Evolutionary conservation across 1,140 invertebrate genomes (phyloP).

Genomic region (Orchesella cincta): DNA sequence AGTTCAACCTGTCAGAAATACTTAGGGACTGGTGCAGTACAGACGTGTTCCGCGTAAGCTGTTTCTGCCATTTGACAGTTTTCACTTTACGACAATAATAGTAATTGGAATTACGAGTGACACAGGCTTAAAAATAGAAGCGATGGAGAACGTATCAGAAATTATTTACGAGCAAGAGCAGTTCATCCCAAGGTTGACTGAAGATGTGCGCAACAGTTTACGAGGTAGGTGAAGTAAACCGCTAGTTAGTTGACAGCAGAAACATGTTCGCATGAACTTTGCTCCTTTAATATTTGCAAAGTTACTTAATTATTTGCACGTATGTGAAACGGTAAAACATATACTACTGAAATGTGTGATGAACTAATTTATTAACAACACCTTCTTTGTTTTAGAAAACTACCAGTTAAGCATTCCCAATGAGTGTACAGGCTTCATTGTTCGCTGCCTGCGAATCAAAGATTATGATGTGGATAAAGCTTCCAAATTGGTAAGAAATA

Average conservation of each 20-base stretch:
- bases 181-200: background rate
- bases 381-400: conserved; percentile 4
- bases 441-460: conserved; percentile 18
- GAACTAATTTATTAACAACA: background rate
- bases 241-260: background rate
- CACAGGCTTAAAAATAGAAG: too few relatives aligned
- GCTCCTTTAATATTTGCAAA: too few relatives aligned
- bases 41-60: too few relatives aligned
- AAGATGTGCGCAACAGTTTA: background rate
- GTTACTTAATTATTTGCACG: background rate
- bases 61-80: too few relatives aligned
- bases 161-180: too few relatives aligned
- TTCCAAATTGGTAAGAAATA: conserved; percentile 4
- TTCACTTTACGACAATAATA: too few relatives aligned
- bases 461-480: conserved; percentile 11
- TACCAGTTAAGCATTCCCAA: background rate
- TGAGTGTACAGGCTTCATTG: conserved; percentile 13
- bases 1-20: too few relatives aligned
- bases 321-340: background rate
- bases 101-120: too few relatives aligned
- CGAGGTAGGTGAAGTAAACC: background rate
- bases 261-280: too few relatives aligned
- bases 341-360: background rate
- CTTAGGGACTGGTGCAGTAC: too few relatives aligned
- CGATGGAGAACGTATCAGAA: too few relatives aligned